A percentile compares a stretch with the other conserved stretches of the same genome.
These are phyloP conservation scores for Pogonus chalceus DNA, from an alignment of 1,140 invertebrate species.

Conservation along the genomic window DNA sequence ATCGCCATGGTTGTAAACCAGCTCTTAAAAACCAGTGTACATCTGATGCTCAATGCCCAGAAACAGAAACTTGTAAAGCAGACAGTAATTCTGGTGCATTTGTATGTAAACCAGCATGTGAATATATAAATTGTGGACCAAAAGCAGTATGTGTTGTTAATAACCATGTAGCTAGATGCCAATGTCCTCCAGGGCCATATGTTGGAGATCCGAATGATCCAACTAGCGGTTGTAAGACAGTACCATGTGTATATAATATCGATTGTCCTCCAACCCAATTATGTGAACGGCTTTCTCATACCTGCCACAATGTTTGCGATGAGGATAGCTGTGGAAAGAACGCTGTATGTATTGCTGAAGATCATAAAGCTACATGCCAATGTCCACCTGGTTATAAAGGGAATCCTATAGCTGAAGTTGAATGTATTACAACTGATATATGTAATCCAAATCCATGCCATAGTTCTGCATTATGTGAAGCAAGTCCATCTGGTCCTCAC, in stretches of 20 bases:
- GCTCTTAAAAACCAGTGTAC: constrained; percentile 60
- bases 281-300: constrained; percentile 71
- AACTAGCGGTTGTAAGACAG: constrained; percentile 59
- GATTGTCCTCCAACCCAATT: constrained; percentile 69
- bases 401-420: constrained; percentile 70
- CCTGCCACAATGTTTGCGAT: constrained; percentile 70
- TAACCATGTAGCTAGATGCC: constrained; percentile 78
- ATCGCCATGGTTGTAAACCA: constrained; percentile 70
- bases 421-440: constrained; percentile 54
- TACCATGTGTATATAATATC: constrained; percentile 75
- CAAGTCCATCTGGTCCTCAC: constrained; percentile 47
- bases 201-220: constrained; percentile 73
- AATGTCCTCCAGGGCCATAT: constrained; percentile 74
- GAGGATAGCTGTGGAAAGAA: constrained; percentile 75
- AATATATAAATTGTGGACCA: constrained; percentile 65
- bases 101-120: constrained; percentile 64
- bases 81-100: constrained; percentile 31
- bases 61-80: constrained; percentile 62
- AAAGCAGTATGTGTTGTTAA: constrained; percentile 76
- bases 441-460: constrained; percentile 77
- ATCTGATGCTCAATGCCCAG: constrained; percentile 70
- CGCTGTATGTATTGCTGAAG: constrained; percentile 77
- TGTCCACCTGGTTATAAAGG: constrained; percentile 72
- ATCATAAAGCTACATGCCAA: constrained; percentile 69
- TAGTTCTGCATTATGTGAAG: constrained; percentile 64